Evolutionary conservation across 35 echinoderm and acorn worm species (phyloP).

Genomic region (Heliocidaris erythrogramma): DNA sequence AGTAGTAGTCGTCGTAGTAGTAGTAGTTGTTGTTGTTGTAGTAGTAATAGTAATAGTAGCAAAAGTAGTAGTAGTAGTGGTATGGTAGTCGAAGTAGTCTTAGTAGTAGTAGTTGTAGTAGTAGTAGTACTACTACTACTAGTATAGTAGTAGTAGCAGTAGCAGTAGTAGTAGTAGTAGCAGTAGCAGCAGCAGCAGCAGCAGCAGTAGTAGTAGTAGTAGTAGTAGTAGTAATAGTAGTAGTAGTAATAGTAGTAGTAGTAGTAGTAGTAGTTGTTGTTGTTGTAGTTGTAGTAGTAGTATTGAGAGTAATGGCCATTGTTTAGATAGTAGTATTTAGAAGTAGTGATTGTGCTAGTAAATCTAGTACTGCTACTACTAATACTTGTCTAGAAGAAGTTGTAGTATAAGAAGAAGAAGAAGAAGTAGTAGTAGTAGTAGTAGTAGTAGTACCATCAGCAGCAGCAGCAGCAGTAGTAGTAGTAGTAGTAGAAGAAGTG

Average conservation of each 20-base stretch:
- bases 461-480: not conserved
- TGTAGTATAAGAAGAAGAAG: not conserved
- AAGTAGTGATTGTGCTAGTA: not conserved
- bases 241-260: not conserved
- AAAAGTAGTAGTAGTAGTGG: not conserved
- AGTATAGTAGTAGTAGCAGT: constrained; percentile 1
- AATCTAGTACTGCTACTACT: not conserved
- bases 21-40: not conserved
- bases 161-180: constrained; percentile 6
- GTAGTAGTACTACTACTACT: not conserved
- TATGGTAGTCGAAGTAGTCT: not conserved
- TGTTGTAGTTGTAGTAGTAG: not conserved
- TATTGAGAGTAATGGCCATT: not conserved
- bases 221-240: not conserved
- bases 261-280: not conserved
- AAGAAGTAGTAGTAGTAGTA: constrained; percentile 6
- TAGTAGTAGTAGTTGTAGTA: not conserved
- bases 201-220: not conserved
- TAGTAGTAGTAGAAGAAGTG: not conserved
- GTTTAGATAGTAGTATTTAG: not conserved
- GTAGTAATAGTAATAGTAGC: not conserved
- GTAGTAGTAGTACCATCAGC: not conserved
- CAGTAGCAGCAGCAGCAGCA: not conserved
- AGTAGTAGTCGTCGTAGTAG: too few species aligned
- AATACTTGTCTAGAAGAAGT: not conserved